Evolutionary conservation across 2,888 invertebrate species (phyloP), one percentile per base, ranked within the genome.

Genomic region (Cephalotes varians): DNA sequence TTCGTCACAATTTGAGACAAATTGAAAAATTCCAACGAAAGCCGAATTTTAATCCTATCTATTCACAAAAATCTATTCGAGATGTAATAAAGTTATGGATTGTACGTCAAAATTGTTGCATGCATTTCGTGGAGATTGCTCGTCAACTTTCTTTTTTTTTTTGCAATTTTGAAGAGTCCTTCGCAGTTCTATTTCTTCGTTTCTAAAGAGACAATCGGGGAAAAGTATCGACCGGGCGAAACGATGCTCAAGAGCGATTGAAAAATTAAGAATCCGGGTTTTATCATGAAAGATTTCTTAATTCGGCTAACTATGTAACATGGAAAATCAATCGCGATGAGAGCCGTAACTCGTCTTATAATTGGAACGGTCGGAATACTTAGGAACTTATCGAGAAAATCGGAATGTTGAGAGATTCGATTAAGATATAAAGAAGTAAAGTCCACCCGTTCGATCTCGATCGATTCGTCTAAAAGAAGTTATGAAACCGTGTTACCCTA

Each of bases 251-350:
- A 77, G 71, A 7, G 21, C 40, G 44, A 25, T 74, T 77, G 54
- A 79, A 79, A 71, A 79, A 79, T 79, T 79, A 44, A 79, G 44
- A 44, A 25, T 44, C 56, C 21, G 44, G 18, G 34, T 56, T 67
- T 67, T 40, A 79, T 71, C 77, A n/a, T 34, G 71, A 56, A 44
- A 56, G n/a, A 0, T 51, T 37, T 79, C 21, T 56, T 44, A 79
- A 79, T 54, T 79, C 71, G 31, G 18, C 71, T 71, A 77, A 56
- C 71, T 79, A 25, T 37, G 25, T 56, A 54, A 69, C 69, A 56
- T 44, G 44, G 56, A 71, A 71, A 79, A 79, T 79, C 77, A 79
- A 71, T 79, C 77, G 71, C 56, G 44, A 77, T 21, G 54, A 56
- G 18, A 44, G 40, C 64, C 69, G 56, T 56, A 79, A 79, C 54